Percentiles rank a stretch among this genome's conserved stretches.
phyloP scores from a whole-genome alignment of 2,113 vertebrate species.

The Isurus oxyrinchus region DNA sequence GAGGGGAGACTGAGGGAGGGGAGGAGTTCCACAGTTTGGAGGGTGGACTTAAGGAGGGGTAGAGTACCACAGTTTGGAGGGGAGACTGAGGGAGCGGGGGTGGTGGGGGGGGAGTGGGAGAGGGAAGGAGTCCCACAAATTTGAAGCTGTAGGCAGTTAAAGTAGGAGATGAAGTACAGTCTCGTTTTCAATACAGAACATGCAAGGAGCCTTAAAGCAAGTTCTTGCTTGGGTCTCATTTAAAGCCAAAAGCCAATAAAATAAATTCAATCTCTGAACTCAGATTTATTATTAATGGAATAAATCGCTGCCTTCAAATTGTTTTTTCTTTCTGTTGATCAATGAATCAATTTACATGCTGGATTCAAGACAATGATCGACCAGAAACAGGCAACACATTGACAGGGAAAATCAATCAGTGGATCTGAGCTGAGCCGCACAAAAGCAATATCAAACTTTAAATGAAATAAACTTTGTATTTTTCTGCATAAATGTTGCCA shows the following conservation, averaged over 20 bases:
- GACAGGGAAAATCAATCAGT: neutral
- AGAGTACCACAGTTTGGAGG: neutral
- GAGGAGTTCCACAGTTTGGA: neutral
- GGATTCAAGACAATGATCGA: neutral
- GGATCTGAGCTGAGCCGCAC: neutral
- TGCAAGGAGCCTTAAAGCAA: neutral
- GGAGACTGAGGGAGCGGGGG: neutral
- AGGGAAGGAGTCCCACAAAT: neutral
- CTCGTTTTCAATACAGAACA: neutral
- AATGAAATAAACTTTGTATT: neutral
- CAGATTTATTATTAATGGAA: conserved; percentile 5
- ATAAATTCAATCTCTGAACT: neutral
- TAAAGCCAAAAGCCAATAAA: neutral
- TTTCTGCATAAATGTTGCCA: neutral
- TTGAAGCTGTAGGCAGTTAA: neutral
- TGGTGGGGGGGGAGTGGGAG: neutral
- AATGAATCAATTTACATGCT: neutral
- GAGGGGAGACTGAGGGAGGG: neutral
- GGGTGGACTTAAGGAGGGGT: neutral
- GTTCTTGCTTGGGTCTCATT: neutral
- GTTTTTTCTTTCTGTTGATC: neutral
- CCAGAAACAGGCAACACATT: neutral
- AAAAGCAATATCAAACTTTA: neutral
- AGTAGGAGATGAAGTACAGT: neutral
- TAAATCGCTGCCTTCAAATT: neutral